Conservation (phyloP, 2,113 vertebrate species). For the Prionailurus bengalensis region DNA sequence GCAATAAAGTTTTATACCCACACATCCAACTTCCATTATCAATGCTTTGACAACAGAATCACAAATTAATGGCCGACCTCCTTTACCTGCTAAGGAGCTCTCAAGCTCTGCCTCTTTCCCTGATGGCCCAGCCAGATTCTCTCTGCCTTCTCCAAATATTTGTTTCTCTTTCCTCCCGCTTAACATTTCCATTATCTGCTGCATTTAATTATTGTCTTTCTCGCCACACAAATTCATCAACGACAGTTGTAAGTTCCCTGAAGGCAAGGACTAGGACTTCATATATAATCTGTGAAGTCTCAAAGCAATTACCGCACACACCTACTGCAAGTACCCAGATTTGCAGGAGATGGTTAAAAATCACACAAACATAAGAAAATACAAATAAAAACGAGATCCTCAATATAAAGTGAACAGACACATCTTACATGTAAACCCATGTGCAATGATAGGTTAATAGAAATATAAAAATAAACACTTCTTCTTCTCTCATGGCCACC, state of each 20-base stretch:
- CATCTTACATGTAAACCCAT: not conserved
- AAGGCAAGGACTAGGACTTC: slow-evolving; percentile 34
- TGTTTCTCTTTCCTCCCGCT: not conserved
- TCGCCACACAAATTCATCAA: not conserved
- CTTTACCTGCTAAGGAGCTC: not conserved
- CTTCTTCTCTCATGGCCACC: not conserved
- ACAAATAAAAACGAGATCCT: not conserved
- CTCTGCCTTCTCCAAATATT: not conserved
- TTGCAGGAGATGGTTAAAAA: not conserved
- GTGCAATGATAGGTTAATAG: not conserved
- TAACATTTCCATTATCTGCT: not conserved
- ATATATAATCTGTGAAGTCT: not conserved
- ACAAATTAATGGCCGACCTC: not conserved
- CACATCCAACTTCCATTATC: not conserved
- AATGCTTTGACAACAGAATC: not conserved
- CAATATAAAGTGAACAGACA: not conserved
- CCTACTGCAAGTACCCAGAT: not conserved
- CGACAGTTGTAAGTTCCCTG: not conserved
- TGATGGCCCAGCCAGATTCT: not conserved
- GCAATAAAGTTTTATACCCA: not conserved
- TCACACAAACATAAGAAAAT: not conserved
- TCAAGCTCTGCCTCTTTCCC: not conserved
- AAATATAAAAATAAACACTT: not conserved
- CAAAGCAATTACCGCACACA: not conserved
- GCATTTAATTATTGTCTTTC: not conserved